Conservation (phyloP, 2,888 invertebrate genomes). For the Corythucha ciliata region DNA sequence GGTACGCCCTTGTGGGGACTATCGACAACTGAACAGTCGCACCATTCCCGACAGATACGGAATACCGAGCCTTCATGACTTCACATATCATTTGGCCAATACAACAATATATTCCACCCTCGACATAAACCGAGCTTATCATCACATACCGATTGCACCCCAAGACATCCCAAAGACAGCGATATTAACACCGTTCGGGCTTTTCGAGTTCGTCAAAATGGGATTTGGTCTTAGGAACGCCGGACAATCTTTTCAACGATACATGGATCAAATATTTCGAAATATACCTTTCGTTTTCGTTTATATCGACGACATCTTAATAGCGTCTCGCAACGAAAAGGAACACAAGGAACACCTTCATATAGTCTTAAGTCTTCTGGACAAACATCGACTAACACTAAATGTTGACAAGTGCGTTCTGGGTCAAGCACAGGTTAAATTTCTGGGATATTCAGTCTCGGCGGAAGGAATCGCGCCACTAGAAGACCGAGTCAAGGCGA, state of each 20-base stretch:
- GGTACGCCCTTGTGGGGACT: constrained; percentile 39
- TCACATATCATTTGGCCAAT: constrained; percentile 34
- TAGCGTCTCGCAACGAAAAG: constrained; percentile 25
- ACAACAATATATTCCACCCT: constrained; percentile 37
- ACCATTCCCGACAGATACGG: constrained; percentile 34
- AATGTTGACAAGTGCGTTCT: constrained; percentile 6
- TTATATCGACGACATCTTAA: constrained; percentile 34
- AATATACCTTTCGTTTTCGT: constrained; percentile 30
- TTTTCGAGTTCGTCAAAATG: constrained; percentile 5
- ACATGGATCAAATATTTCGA: constrained; percentile 31
- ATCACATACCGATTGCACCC: constrained; percentile 20
- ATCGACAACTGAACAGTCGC: constrained; percentile 38
- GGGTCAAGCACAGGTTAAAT: neutral
- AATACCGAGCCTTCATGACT: neutral
- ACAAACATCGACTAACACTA: neutral
- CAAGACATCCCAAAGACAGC: constrained; percentile 35
- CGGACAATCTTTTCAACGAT: constrained; percentile 32
- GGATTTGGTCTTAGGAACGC: constrained; percentile 2
- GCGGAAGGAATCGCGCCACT: neutral
- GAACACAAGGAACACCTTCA: constrained; percentile 9
- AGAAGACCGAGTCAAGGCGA: neutral
- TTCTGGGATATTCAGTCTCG: neutral
- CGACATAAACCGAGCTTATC: constrained; percentile 38
- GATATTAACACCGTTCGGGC: constrained; percentile 18
- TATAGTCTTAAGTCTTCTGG: constrained; percentile 1